phyloP scores from a whole-genome alignment of 2,113 vertebrate genomes.

The Festucalex cinctus region DNA sequence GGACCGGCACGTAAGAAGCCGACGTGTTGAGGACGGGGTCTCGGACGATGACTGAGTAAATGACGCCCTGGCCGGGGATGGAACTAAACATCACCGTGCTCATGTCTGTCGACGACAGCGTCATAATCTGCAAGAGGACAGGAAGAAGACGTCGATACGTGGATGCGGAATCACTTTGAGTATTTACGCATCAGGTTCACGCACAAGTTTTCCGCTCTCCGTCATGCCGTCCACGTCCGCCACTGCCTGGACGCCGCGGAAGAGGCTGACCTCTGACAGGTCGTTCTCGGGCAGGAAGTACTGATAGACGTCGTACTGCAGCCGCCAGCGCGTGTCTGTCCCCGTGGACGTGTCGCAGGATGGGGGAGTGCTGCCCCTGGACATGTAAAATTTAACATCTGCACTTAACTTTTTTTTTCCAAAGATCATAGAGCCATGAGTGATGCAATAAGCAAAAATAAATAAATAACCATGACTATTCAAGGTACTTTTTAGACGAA shows the following conservation, averaged over 20 bases:
- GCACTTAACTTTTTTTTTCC: too few relatives aligned
- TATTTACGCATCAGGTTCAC: background rate
- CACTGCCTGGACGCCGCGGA: slow-evolving; percentile 76
- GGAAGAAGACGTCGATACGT: background rate
- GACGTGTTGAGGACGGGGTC: slow-evolving; percentile 85
- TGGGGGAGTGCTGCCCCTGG: slow-evolving; percentile 72
- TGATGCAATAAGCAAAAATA: too few relatives aligned
- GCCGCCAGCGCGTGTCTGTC: slow-evolving; percentile 71
- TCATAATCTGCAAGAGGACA: slow-evolving; percentile 70
- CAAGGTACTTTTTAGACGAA: too few relatives aligned
- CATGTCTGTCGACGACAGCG: slow-evolving; percentile 73
- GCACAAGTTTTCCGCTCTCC: slow-evolving; percentile 59
- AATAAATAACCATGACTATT: too few relatives aligned
- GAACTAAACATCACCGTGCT: slow-evolving; percentile 79
- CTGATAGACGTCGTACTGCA: slow-evolving; percentile 88
- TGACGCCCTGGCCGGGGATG: slow-evolving; percentile 85
- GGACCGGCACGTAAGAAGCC: slow-evolving; percentile 84
- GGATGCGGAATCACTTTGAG: background rate
- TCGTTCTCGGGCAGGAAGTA: slow-evolving; percentile 87
- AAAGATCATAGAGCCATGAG: too few relatives aligned
- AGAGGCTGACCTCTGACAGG: slow-evolving; percentile 74
- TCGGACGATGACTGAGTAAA: slow-evolving; percentile 87
- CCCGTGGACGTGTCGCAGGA: slow-evolving; percentile 68
- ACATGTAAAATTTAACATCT: background rate
- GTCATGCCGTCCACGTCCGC: slow-evolving; percentile 64